These are phyloP conservation scores for Aurelia aurita DNA, from an alignment of 30 jellyfish, hydroid and myxozoan species.

Conservation along the genomic window DNA sequence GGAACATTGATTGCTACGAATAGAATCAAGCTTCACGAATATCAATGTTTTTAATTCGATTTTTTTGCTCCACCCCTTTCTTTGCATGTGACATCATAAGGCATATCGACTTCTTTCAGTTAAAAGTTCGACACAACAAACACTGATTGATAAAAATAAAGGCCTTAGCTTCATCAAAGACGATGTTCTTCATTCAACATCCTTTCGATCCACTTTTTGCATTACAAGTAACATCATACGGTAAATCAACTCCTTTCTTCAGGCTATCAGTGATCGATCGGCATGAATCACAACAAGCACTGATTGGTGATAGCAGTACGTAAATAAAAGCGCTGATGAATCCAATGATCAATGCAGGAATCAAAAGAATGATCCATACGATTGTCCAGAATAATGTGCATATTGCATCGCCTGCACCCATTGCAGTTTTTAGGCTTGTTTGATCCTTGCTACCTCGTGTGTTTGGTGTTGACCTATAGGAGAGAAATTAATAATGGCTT, in stretches of 20 bases:
- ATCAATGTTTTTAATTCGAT: no score
- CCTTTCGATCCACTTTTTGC: slow-evolving; percentile 83
- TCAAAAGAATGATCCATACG: slow-evolving; percentile 66
- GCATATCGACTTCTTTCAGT: background rate
- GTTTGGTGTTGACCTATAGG: no score
- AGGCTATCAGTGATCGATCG: slow-evolving; percentile 73
- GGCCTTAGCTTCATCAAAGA: no score
- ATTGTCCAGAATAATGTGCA: slow-evolving; percentile 84
- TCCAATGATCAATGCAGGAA: slow-evolving; percentile 69
- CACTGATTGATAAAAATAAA: no score
- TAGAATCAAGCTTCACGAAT: no score
- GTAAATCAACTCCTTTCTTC: slow-evolving; percentile 74
- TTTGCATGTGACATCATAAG: no score
- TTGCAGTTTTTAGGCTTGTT: background rate
- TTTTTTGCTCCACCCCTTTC: no score
- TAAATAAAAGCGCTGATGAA: slow-evolving; percentile 77
- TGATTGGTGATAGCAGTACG: slow-evolving; percentile 78
- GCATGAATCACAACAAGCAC: slow-evolving; percentile 81
- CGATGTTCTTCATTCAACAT: slow-evolving; percentile 19
- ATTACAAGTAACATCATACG: slow-evolving; percentile 67
- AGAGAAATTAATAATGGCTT: no score
- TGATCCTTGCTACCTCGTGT: no score
- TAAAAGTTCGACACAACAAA: background rate
- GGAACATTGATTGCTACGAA: no score
- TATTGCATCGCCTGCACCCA: slow-evolving; percentile 90